Evolutionary conservation across 2,888 invertebrate genomes (phyloP), one percentile per base, ranked within the genome.

Genomic region (Andrena praecox): DNA sequence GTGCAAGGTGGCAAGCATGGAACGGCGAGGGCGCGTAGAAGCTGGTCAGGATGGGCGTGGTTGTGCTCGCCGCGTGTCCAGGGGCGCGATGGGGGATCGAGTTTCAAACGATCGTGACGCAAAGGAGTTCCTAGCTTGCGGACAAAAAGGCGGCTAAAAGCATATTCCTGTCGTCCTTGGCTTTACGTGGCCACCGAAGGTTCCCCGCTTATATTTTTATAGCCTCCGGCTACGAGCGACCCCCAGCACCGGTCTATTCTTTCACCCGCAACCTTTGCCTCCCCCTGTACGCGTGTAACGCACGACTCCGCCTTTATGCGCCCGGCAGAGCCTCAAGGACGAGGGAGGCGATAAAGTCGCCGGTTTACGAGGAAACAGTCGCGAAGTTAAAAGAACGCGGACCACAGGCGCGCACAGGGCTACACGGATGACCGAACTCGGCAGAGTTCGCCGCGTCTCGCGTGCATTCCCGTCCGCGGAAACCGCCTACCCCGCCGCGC

Each of bases 81-180:
- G 64, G 73, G 77, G 70, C 64, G 64, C 52, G 63, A 66, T 20
- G 29, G 24, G 68, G 79, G 69, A 77, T 87, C 77, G 79, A 10
- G 75, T 87, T 83, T 84, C 82, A 80, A 87, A 77, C 83, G 79
- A 50, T 52, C 16, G 60, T 54, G 72, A 78, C 67, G 68, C 78
- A 79, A 79, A 75, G 74, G 73, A 76, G 72, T 80, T 80, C 80
- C 80, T 48, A 82, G 73, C 85, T 82, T 77, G 75, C 80, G 82
- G 84, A 82, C 85, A 84, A 82, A 85, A 88, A 88, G 86, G 86
- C 81, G 81, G 87, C 88, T 92, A 87, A 91, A 89, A 91, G 91
- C 92, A 92, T 91, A 91, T 90, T 89, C 89, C 90, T 91, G 91
- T 92, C 89, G 89, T 89, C 88, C 87, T 91, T 90, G 87, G 90